Evolutionary conservation across 1,140 invertebrate genomes (phyloP).

Genomic region (Drosophila biarmipes): DNA sequence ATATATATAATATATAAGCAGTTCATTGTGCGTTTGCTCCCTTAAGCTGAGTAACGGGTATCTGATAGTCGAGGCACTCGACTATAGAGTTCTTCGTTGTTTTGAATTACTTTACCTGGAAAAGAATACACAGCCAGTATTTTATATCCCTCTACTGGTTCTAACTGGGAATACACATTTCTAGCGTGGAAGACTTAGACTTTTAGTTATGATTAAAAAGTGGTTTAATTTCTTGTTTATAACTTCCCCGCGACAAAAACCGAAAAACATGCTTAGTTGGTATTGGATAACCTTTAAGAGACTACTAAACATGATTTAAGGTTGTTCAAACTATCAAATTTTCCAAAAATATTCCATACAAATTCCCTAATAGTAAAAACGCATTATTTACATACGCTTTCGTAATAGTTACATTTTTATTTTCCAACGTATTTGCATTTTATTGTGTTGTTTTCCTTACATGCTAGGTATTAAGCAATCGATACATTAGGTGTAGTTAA

Average conservation of each 20-base stretch:
- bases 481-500: conserved; percentile 42
- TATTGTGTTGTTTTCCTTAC: conserved; percentile 34
- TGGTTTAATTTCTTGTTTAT: background rate
- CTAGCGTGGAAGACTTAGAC: conserved; percentile 21
- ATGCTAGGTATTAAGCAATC: conserved; percentile 60
- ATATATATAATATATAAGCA: no score
- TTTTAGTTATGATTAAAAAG: background rate
- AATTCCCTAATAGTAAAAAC: conserved; percentile 1
- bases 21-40: no score
- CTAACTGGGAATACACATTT: background rate
- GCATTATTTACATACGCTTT: conserved; percentile 15
- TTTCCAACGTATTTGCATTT: conserved; percentile 57
- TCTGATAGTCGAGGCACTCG: no score
- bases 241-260: background rate
- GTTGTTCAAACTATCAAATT: no score
- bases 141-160: conserved; percentile 25
- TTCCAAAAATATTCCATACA: no score
- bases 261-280: background rate
- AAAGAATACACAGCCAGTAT: conserved; percentile 74
- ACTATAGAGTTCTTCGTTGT: no score
- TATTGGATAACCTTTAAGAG: background rate
- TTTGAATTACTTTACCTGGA: conserved; percentile 51
- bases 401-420: conserved; percentile 36
- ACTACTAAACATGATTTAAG: no score
- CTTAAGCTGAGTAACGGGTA: no score